These are phyloP conservation scores for Tyto alba DNA, from an alignment of 2,113 vertebrate genomes.

Conservation along the genomic window DNA sequence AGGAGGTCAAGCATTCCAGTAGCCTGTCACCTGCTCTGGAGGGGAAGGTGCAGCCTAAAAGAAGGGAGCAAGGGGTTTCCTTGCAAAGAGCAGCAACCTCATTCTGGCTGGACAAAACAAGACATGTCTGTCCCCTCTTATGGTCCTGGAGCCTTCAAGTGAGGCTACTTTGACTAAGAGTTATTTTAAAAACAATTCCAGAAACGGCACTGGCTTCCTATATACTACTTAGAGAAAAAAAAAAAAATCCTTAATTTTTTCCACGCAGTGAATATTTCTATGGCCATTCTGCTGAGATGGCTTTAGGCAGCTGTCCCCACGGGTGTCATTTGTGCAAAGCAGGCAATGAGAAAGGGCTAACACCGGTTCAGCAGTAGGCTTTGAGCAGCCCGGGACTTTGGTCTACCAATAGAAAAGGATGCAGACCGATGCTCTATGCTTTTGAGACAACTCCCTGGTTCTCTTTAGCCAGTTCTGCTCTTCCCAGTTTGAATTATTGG, in stretches of 20 bases:
- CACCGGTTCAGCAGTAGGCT: fast-evolving
- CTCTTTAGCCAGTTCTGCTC: not conserved
- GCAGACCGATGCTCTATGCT: not conserved
- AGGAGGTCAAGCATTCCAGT: fast-evolving
- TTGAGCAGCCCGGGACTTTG: not conserved
- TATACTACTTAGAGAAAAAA: not conserved
- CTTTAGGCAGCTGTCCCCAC: not conserved
- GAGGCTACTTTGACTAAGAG: not conserved
- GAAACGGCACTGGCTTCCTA: not conserved
- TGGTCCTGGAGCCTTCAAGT: not conserved
- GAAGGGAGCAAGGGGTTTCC: not conserved
- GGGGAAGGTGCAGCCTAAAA: not conserved
- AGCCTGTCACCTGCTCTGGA: fast-evolving
- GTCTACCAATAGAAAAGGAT: not conserved
- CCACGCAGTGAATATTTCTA: not conserved
- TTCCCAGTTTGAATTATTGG: not conserved
- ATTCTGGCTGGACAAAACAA: not conserved
- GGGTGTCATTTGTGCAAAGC: fast-evolving
- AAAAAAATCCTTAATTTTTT: not conserved
- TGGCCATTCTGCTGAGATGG: not conserved
- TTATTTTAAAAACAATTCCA: not conserved
- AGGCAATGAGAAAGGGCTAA: not conserved
- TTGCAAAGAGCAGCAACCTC: not conserved
- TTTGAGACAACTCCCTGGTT: not conserved
- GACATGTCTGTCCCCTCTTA: not conserved